Percentiles rank a stretch among this genome's conserved stretches.
Conservation (phyloP, 2,888 invertebrate species). For the Rhimphoctona megacephalus region DNA sequence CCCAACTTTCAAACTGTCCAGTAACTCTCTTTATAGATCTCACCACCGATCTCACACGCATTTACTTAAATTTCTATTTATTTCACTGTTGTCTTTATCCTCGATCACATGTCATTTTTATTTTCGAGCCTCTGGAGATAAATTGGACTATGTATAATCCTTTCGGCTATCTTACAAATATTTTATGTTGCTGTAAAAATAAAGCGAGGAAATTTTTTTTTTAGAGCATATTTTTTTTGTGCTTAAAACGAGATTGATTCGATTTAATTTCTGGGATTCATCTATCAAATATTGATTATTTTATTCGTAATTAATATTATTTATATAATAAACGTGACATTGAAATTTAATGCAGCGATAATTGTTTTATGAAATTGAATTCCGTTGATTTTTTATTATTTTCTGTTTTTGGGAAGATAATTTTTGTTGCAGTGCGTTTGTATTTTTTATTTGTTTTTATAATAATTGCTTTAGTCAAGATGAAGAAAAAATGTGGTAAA, state of each 20-base stretch:
- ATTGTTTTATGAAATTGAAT: neutral
- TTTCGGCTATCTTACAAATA: neutral
- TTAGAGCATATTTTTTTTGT: neutral
- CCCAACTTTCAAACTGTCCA: slow-evolving; percentile 52
- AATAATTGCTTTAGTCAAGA: slow-evolving; percentile 9
- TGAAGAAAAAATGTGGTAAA: neutral
- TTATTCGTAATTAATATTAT: neutral
- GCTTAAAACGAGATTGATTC: neutral
- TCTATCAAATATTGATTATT: neutral
- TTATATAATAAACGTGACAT: neutral
- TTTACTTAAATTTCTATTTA: slow-evolving; percentile 17
- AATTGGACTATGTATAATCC: neutral
- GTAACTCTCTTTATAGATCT: slow-evolving; percentile 62
- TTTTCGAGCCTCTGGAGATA: neutral
- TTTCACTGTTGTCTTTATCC: neutral
- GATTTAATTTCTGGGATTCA: too few species aligned
- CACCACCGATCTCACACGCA: slow-evolving; percentile 55
- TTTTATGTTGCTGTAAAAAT: neutral
- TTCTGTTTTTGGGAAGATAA: neutral
- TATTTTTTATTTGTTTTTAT: neutral
- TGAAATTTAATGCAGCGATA: neutral
- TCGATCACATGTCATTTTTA: slow-evolving; percentile 16
- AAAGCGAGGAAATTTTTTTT: neutral
- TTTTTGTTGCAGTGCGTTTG: neutral
- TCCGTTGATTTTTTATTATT: neutral